Conservation (phyloP, 2,888 invertebrate species). For the Eilema caniola region DNA sequence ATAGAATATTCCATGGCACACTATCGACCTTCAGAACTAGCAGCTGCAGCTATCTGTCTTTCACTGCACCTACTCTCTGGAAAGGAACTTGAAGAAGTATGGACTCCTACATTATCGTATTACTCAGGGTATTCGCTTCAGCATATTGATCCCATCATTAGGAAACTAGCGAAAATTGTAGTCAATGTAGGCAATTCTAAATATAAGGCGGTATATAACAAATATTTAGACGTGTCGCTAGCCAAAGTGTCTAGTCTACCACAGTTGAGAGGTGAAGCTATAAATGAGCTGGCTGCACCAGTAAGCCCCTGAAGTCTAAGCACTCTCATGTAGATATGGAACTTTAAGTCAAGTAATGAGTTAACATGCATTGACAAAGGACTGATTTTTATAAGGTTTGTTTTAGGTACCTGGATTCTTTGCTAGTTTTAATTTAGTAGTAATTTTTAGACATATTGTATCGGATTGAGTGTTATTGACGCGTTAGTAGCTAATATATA, state of each 20-base stretch:
- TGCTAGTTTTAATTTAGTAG: conserved; percentile 67
- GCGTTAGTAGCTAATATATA: conserved; percentile 19
- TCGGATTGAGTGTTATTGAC: conserved; percentile 54
- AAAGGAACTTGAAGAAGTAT: conserved; percentile 81
- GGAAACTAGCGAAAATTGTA: conserved; percentile 90
- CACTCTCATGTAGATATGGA: conserved; percentile 30
- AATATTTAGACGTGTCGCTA: conserved; percentile 87
- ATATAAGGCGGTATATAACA: conserved; percentile 89
- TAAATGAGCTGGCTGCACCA: conserved; percentile 64
- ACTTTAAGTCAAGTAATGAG: conserved; percentile 30
- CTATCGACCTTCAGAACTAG: conserved; percentile 93
- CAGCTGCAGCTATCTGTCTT: conserved; percentile 93
- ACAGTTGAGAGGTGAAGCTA: conserved; percentile 85
- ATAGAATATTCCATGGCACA: conserved; percentile 93
- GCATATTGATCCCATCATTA: conserved; percentile 90
- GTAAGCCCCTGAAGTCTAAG: conserved; percentile 38
- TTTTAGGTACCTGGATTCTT: conserved; percentile 71
- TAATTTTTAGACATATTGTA: conserved; percentile 68
- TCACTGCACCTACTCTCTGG: conserved; percentile 87
- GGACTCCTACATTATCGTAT: conserved; percentile 91
- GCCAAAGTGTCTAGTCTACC: conserved; percentile 89
- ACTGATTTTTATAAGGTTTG: conserved; percentile 71
- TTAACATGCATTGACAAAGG: conserved; percentile 49
- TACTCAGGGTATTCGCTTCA: conserved; percentile 92
- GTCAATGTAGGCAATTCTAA: conserved; percentile 90